Percentiles rank a stretch among this genome's conserved stretches.
Evolutionary conservation across 1,140 invertebrate species (phyloP).

Genomic region (Metopolophium dirhodum): DNA sequence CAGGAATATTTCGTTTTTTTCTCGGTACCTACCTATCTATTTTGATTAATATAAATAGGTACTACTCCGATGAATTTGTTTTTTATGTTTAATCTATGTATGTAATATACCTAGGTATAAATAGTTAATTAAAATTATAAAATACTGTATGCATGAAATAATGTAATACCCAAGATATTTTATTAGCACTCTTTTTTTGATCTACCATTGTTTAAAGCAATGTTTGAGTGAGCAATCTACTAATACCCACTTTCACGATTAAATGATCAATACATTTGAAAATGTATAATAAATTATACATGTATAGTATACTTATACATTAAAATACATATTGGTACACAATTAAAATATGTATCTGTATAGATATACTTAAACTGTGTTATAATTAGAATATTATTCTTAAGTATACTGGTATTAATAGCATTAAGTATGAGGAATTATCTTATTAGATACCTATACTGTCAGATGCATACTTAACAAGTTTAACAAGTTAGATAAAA

Average conservation of each 20-base stretch:
- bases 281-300: background rate
- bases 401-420: background rate
- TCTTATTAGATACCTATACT: background rate
- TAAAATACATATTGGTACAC: background rate
- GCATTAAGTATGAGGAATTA: background rate
- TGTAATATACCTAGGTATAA: background rate
- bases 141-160: background rate
- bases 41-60: background rate
- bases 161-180: background rate
- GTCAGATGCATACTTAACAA: background rate
- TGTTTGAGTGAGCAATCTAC: background rate
- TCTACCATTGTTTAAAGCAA: background rate
- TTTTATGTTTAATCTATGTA: background rate
- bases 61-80: background rate
- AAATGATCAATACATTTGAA: background rate
- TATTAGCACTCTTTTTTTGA: background rate
- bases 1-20: background rate
- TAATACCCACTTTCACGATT: background rate
- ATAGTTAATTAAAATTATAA: background rate
- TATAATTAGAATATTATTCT: conserved; percentile 1
- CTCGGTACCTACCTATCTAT: background rate
- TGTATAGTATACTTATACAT: too few relatives aligned
- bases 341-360: background rate
- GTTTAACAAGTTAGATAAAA: background rate
- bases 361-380: background rate